Conservation (phyloP, 1,140 invertebrate genomes). For the Drosophila pseudoobscura region DNA sequence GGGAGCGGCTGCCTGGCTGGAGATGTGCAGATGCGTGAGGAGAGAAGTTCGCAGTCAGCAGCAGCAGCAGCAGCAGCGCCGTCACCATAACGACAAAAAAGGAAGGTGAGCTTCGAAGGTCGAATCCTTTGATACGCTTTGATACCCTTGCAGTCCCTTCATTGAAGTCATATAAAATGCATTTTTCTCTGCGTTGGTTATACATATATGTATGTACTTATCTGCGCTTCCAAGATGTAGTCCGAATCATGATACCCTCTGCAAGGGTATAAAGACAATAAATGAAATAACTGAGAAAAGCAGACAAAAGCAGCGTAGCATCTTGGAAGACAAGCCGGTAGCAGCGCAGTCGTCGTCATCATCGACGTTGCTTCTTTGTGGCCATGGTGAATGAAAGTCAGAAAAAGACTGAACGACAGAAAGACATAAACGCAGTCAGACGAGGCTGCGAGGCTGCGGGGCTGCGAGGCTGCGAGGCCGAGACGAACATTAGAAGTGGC, state of each 20-base stretch:
- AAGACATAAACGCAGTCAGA: background rate
- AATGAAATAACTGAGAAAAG: conserved; percentile 1
- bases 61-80: conserved; percentile 14
- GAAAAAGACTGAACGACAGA: conserved; percentile 22
- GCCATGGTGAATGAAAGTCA: conserved; percentile 64
- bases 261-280: conserved; percentile 5
- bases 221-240: too few relatives aligned
- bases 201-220: too few relatives aligned
- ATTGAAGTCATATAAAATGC: too few relatives aligned
- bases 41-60: conserved; percentile 29
- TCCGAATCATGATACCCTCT: too few relatives aligned
- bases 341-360: conserved; percentile 15
- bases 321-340: conserved; percentile 3
- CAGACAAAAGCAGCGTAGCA: conserved; percentile 22
- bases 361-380: conserved; percentile 16
- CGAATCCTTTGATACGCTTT: too few relatives aligned
- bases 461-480: conserved; percentile 2
- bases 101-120: too few relatives aligned
- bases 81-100: conserved; percentile 13
- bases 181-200: too few relatives aligned
- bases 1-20: background rate
- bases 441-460: conserved; percentile 4
- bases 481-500: conserved; percentile 33
- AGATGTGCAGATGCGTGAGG: conserved; percentile 52
- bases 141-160: too few relatives aligned